phyloP scores from a whole-genome alignment of 2,888 invertebrate genomes.

The Orthonevra nobilis region DNA sequence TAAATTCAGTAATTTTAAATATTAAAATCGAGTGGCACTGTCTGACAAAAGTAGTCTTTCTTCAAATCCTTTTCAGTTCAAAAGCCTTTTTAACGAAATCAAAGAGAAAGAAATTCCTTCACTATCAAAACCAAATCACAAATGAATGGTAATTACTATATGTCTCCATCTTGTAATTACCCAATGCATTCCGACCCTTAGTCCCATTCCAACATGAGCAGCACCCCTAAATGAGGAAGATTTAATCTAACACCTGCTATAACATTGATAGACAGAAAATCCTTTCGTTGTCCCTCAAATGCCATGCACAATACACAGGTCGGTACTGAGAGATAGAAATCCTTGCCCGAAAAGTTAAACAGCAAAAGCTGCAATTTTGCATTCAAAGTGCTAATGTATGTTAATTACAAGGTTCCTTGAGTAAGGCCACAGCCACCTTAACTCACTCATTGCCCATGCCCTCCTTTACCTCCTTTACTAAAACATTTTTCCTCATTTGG shows the following conservation, averaged over 20 bases:
- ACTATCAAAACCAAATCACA: too few species aligned
- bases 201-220: conserved; percentile 23
- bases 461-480: conserved; percentile 40
- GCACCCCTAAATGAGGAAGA: not conserved
- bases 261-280: conserved; percentile 33
- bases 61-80: too few species aligned
- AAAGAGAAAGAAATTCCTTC: conserved; percentile 12
- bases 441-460: not conserved
- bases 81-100: too few species aligned
- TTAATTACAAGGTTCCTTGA: conserved; percentile 77
- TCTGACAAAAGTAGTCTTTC: too few species aligned
- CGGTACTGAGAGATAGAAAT: conserved; percentile 48
- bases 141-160: conserved; percentile 30
- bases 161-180: conserved; percentile 48
- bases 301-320: conserved; percentile 33
- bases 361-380: conserved; percentile 66
- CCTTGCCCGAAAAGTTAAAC: conserved; percentile 61
- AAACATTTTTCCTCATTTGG: conserved; percentile 55
- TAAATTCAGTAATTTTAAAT: too few species aligned
- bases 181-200: conserved; percentile 24
- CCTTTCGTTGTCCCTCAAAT: conserved; percentile 47
- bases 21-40: too few species aligned
- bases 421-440: conserved; percentile 31
- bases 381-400: conserved; percentile 79
- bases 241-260: conserved; percentile 55